Conservation (phyloP, 1,140 invertebrate genomes). For the Procambarus clarkii region DNA sequence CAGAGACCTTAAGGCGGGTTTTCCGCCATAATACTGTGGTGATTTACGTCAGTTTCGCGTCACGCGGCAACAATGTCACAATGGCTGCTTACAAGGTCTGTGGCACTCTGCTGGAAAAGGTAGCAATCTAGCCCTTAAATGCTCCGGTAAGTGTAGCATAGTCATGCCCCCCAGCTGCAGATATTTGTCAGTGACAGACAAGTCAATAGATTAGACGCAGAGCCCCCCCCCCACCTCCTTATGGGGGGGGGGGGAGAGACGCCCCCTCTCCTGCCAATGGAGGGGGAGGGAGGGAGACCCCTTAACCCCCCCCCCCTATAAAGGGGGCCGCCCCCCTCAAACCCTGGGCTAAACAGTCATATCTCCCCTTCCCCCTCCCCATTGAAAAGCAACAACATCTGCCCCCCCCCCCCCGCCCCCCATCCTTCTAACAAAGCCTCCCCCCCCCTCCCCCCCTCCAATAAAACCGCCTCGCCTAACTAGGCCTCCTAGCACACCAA, state of each 20-base stretch:
- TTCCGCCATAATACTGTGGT: not conserved
- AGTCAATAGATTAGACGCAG: not conserved
- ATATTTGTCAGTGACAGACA: not conserved
- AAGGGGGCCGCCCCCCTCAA: not conserved
- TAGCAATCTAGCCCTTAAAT: not conserved
- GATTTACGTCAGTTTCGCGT: not conserved
- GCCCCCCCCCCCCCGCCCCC: too few species aligned
- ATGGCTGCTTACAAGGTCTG: not conserved
- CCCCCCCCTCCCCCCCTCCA: too few species aligned
- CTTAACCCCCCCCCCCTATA: too few species aligned
- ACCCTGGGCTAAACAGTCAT: not conserved
- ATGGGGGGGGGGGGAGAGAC: not conserved
- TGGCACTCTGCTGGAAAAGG: not conserved
- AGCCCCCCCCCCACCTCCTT: not conserved
- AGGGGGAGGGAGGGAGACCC: too few species aligned
- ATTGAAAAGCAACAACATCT: too few species aligned
- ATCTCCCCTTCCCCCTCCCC: too few species aligned
- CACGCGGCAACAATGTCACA: not conserved
- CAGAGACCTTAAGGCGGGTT: not conserved
- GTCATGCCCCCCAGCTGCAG: not conserved
- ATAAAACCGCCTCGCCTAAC: too few species aligned
- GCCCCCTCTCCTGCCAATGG: too few species aligned
- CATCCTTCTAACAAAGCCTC: too few species aligned
- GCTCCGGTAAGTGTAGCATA: not conserved
- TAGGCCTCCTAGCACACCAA: too few species aligned